Base-by-base conservation (phyloP, 2,797 vertebrate genomes). In the Denticeps clupeoides region DNA sequence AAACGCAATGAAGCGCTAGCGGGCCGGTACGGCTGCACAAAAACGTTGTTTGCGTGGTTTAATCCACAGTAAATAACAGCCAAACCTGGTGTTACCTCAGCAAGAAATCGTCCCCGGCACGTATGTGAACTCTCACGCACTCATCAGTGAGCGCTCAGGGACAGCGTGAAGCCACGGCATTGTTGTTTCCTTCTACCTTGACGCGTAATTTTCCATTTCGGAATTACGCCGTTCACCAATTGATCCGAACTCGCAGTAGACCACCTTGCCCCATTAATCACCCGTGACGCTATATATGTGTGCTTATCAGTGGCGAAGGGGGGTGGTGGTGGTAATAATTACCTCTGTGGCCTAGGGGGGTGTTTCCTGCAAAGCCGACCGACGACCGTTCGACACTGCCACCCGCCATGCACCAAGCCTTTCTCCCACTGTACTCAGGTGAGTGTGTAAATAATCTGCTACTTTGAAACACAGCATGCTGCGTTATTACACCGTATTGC, bases 361-460 rank as follows among this genome's bases (percentile, higher is more conserved):
- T 99, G 94, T 70, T 81, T 89, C 64, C 60, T 71, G 13, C 84
- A 71, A 67, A 85, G 71, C 1, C 88, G 78, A 33, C 93, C 93
- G 0, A 76, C 86, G 1, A 81, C 85, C 3, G 69, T 88, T 47
- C 78, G 77, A 58, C 88, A 83, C 70, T 99, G 94, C 77, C 86
- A 83, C 60, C 94, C 94, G 0, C 80, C 80, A 1, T 99, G 94
- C 81, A 88, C 79, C 4, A 97, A 97, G 32, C 93, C 93, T 1
- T 96, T 93, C 76, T 96, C 94, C 42, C 91, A 89, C 76, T 99
- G 94, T 73, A 95, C 90, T 1, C 89, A 95, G 90, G 94, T 98
- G 84, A 81, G 67, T 33, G n/a, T n/a, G n/a, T n/a, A n/a, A 6
- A 19, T 18, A 12, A 2, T 5, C 53, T 25, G 24, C 7, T 4